phyloP scores from a whole-genome alignment of 1,140 invertebrate genomes.

The Saxidomus purpurata region DNA sequence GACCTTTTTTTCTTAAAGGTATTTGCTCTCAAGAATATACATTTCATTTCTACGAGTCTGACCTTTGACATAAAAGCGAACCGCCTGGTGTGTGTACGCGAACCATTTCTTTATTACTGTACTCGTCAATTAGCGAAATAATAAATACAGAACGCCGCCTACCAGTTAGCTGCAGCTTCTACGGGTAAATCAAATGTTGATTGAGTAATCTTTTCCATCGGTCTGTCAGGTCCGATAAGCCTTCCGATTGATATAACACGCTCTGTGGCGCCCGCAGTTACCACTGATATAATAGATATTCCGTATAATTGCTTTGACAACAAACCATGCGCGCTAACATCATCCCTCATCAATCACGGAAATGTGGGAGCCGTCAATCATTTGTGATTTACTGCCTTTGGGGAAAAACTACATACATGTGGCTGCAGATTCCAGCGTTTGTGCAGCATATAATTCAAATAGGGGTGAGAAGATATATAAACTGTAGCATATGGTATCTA shows the following conservation, averaged over 20 bases:
- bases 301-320: slow-evolving; percentile 65
- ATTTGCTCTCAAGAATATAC: too few relatives aligned
- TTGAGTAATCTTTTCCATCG: slow-evolving; percentile 36
- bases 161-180: not conserved
- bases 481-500: too few relatives aligned
- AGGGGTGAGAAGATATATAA: too few relatives aligned
- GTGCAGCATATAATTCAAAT: too few relatives aligned
- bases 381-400: not conserved
- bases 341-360: slow-evolving; percentile 50
- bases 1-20: too few relatives aligned
- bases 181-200: slow-evolving; percentile 42
- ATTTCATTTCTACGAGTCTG: not conserved
- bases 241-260: slow-evolving; percentile 53
- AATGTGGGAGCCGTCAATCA: slow-evolving; percentile 59
- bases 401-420: not conserved
- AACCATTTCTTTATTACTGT: slow-evolving; percentile 22
- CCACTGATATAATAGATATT: slow-evolving; percentile 51
- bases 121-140: slow-evolving; percentile 38
- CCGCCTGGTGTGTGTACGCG: not conserved
- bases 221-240: slow-evolving; percentile 64
- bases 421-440: not conserved
- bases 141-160: slow-evolving; percentile 47
- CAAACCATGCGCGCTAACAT: slow-evolving; percentile 59
- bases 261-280: slow-evolving; percentile 41
- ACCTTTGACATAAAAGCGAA: slow-evolving; percentile 17